Conservation (phyloP, 2,888 invertebrate species). For the Tachina lurida region DNA sequence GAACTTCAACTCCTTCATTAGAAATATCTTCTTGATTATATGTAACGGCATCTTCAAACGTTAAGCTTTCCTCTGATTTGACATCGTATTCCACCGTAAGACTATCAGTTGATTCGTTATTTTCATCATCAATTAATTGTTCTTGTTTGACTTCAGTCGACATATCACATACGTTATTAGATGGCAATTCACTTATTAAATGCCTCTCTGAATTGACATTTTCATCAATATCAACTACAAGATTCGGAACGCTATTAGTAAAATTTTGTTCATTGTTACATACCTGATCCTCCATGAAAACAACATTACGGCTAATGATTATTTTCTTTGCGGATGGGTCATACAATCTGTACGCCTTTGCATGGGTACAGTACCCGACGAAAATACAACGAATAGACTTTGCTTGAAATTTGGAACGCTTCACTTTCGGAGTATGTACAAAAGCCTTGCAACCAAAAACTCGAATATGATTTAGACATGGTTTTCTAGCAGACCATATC, state of each 20-base stretch:
- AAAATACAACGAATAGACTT: conserved; percentile 69
- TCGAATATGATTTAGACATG: too few relatives aligned
- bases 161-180: too few relatives aligned
- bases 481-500: too few relatives aligned
- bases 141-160: too few relatives aligned
- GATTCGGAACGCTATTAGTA: too few relatives aligned
- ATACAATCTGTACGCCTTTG: conserved; percentile 65
- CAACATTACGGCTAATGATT: background rate
- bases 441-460: conserved; percentile 71
- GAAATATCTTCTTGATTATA: background rate
- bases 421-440: conserved; percentile 68
- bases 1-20: conserved; percentile 6
- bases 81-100: background rate
- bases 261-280: conserved; percentile 1
- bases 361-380: conserved; percentile 63
- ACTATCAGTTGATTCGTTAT: conserved; percentile 9
- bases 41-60: conserved; percentile 17
- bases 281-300: conserved; percentile 26
- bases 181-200: too few relatives aligned
- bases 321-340: conserved; percentile 23
- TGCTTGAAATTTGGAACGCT: conserved; percentile 66
- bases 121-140: conserved; percentile 2
- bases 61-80: conserved; percentile 8
- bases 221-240: too few relatives aligned
- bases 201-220: too few relatives aligned